phyloP scores from a whole-genome alignment of 1,140 invertebrate genomes.

The Psilanteris sp. region DNA sequence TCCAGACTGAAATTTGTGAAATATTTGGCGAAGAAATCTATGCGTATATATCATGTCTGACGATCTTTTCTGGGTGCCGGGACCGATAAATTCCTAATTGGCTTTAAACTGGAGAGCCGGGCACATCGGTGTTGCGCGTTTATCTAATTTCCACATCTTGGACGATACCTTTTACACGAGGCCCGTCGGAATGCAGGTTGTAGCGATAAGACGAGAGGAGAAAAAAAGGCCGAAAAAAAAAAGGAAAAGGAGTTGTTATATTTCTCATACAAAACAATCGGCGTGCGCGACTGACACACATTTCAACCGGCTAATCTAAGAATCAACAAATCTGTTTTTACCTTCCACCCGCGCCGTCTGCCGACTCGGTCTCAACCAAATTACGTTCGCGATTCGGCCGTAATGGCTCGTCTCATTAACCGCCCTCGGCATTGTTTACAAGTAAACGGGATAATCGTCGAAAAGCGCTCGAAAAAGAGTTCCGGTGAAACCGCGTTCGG shows the following conservation, averaged over 20 bases:
- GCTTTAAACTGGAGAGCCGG: conserved; percentile 40
- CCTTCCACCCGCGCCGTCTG: no score
- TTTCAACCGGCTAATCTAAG: conserved; percentile 19
- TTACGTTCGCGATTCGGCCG: no score
- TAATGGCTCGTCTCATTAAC: no score
- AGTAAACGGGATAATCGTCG: no score
- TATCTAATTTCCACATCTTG: conserved; percentile 61
- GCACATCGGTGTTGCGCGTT: conserved; percentile 32
- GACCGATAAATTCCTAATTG: conserved; percentile 58
- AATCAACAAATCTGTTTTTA: conserved; percentile 31
- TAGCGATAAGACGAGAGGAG: conserved; percentile 50
- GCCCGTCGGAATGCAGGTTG: conserved; percentile 51
- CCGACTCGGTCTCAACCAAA: no score
- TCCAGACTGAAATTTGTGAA: conserved; percentile 43
- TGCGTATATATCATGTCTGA: conserved; percentile 35
- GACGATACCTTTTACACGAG: conserved; percentile 50
- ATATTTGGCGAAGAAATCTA: conserved; percentile 47
- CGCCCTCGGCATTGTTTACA: no score
- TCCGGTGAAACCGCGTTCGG: no score
- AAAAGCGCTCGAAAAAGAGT: no score
- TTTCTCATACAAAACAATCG: conserved; percentile 41
- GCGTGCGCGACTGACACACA: conserved; percentile 31
- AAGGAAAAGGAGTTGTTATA: conserved; percentile 34
- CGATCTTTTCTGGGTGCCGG: conserved; percentile 47
- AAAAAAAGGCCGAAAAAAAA: no score